Conservation (phyloP, 1,140 invertebrate genomes). For the Drosophila nigrodunni region DNA sequence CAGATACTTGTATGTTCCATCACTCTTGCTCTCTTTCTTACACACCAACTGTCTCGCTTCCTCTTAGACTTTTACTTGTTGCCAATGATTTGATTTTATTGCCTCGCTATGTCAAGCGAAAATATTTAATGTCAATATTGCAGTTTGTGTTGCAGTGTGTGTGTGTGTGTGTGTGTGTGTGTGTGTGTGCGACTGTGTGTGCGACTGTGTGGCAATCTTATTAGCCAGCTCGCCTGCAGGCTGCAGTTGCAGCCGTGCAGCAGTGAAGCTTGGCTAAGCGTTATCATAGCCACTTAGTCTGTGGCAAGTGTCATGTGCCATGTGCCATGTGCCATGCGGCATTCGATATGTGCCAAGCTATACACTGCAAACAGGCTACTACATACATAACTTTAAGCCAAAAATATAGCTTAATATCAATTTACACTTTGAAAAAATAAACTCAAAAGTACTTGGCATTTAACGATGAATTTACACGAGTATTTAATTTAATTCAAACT, state of each 20-base stretch:
- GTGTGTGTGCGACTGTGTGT: constrained; percentile 7
- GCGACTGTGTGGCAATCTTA: constrained; percentile 20
- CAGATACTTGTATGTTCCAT: neutral
- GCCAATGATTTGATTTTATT: constrained; percentile 69
- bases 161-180: constrained; percentile 9
- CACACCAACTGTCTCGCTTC: neutral
- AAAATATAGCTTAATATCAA: too few species aligned
- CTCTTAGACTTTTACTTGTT: constrained; percentile 50
- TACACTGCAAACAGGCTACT: too few species aligned
- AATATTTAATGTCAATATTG: constrained; percentile 52
- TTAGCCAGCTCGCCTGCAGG: constrained; percentile 31
- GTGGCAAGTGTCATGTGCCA: constrained; percentile 10
- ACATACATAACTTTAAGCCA: too few species aligned
- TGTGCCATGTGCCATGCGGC: constrained; percentile 15
- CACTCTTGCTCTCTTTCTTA: neutral
- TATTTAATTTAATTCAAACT: too few species aligned
- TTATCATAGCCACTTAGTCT: constrained; percentile 34
- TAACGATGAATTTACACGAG: too few species aligned
- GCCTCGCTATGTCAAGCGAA: constrained; percentile 36
- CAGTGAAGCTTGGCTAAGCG: constrained; percentile 15
- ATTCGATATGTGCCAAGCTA: neutral
- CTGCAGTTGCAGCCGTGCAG: constrained; percentile 26
- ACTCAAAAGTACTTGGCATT: too few species aligned
- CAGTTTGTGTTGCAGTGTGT: neutral
- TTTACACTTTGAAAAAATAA: too few species aligned